Conservation (phyloP, 2,888 invertebrate species). For the Anoncus sp. region DNA sequence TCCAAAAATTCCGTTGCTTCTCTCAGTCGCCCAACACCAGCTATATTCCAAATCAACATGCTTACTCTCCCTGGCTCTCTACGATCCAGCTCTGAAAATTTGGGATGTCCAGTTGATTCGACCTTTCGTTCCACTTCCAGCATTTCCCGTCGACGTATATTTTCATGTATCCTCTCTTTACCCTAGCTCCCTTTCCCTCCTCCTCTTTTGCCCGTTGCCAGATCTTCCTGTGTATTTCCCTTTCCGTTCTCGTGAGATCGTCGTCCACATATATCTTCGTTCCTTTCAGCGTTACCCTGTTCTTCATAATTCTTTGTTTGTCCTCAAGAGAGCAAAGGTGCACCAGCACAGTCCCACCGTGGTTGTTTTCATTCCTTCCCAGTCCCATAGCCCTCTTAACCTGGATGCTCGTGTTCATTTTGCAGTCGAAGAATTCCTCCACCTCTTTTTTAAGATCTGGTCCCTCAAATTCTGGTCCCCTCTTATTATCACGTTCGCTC, state of each 20-base stretch:
- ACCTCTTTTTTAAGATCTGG: background rate
- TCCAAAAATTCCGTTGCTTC: constrained; percentile 1
- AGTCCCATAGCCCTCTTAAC: constrained; percentile 11
- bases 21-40: background rate
- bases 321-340: constrained; percentile 19
- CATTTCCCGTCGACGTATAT: constrained; percentile 13
- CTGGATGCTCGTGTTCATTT: background rate
- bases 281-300: constrained; percentile 6
- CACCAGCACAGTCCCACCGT: background rate
- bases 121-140: constrained; percentile 31
- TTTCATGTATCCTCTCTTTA: constrained; percentile 18
- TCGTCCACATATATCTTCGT: constrained; percentile 6
- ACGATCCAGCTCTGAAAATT: constrained; percentile 1
- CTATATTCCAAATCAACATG: constrained; percentile 15
- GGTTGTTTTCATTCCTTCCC: constrained; percentile 13
- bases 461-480: background rate
- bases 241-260: constrained; percentile 9
- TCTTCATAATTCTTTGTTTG: constrained; percentile 26
- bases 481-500: background rate
- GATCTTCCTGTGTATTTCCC: constrained; percentile 22
- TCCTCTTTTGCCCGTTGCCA: constrained; percentile 9
- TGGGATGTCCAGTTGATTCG: constrained; percentile 5
- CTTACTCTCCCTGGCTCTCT: constrained; percentile 17
- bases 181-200: background rate
- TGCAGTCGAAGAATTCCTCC: constrained; percentile 6